Conservation (phyloP, 2,113 vertebrate genomes). For the Myodes glareolus region DNA sequence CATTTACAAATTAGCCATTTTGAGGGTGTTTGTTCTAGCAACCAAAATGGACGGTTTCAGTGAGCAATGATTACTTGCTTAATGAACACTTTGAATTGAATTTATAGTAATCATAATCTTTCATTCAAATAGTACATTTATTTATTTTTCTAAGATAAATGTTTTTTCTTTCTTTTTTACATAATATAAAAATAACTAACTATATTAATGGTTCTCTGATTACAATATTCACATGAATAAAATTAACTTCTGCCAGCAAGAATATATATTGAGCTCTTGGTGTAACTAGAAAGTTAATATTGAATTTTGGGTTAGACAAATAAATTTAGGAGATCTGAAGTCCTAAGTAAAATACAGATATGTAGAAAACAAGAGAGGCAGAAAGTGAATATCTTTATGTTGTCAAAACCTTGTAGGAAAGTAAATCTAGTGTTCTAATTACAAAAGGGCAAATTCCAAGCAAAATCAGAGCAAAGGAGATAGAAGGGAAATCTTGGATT, state of each 20-base stretch:
- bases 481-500: background rate
- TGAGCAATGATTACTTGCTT: background rate
- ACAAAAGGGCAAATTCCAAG: background rate
- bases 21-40: background rate
- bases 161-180: background rate
- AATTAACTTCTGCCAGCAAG: background rate
- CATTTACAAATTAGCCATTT: background rate
- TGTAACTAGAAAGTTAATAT: background rate
- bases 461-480: background rate
- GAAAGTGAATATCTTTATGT: background rate
- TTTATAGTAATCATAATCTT: background rate
- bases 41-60: background rate
- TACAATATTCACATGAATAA: background rate
- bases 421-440: background rate
- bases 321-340: background rate
- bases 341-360: background rate
- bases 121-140: constrained; percentile 1
- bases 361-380: background rate
- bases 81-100: background rate
- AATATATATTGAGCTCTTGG: background rate
- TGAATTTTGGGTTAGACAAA: background rate
- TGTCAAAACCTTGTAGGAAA: background rate
- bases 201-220: background rate
- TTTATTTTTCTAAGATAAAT: background rate
- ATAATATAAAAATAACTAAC: too few species aligned